Evolutionary conservation across 1,140 invertebrate genomes (phyloP), one percentile per base, ranked within the genome.

Genomic region (Drosophila carrolli): DNA sequence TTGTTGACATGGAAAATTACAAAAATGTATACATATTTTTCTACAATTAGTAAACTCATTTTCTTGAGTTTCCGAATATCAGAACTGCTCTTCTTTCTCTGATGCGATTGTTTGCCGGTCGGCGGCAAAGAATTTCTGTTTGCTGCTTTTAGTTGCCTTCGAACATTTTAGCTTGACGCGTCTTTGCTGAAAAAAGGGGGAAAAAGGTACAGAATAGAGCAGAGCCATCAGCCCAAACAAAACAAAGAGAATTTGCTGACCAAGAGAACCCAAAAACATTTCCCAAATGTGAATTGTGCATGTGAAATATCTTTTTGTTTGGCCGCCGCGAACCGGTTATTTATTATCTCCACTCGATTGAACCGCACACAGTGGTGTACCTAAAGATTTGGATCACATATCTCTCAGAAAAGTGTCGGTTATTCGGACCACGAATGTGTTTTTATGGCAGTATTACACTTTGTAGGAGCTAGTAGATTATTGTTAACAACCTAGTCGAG

Each of bases 91-190:
- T 55, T 60, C 23, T 76, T 40, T 55, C 76, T 51, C 55, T 70
- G 73, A 38, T 66, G 59, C 62, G 41, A 43, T 61, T 55, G 61
- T 78, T 74, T 61, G 73, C 55, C 56, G 54, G 71, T 67, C 81
- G 44, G 35, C 53, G 56, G 43, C 48, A 53, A 56, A 72, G 55
- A 65, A 61, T 82, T 66, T 53, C 60, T 53, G 47, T 61, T 82
- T 68, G 53, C 61, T 48, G 43, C 62, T 62, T 82, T 82, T 50
- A 82, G 83, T 86, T 88, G 83, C 62, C 48, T 46, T 65, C 65
- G 83, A 82, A 73, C 82, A 68, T 79, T 88, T 53, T 82, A 81
- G 60, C 73, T 81, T 65, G 81, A 77, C 78, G 83, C 74, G 70
- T 88, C 79, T 67, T 29, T 51, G 63, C 51, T 56, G 57, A 77